Base-by-base conservation (phyloP, 2,797 vertebrate genomes). In the Myotis findleyi region DNA sequence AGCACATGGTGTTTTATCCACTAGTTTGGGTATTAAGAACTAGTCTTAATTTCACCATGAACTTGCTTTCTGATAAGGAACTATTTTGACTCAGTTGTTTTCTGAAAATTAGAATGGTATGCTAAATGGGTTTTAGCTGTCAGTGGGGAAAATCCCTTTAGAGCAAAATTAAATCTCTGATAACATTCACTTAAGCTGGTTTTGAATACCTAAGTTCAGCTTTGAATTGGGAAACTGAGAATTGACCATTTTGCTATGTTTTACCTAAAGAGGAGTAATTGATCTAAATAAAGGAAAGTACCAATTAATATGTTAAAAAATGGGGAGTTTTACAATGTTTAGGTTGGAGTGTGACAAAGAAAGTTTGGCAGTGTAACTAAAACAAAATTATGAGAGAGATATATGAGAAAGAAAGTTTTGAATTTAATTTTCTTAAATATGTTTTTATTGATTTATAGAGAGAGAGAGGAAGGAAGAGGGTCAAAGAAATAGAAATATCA, bases 171-270 rank as follows among this genome's bases (percentile, higher is more conserved):
- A 38, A 57, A n/a, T 57, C 25, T 64, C n/a, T 57, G 16, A 72
- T 93, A 66, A 49, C 13, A 82, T 47, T 68, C 23, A 57, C 9
- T 55, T 38, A 89, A 68, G n/a, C 85, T 68, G 85, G 9, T 49
- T 88, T 68, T 76, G 59, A 83, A 68, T 10, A 76, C 7, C 49
- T 57, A 57, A 82, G 51, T 20, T 82, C 86, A 75, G 57, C 18
- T 82, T 64, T 88, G 85, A 93, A 41, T 57, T 68, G 25, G 71
- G 51, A 76, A 82, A 68, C 85, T 93, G 49, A 83, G 49, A 77
- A 57, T 68, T 89, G 59, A 49, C 59, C 57, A n/a, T 57, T 66
- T 82, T 82, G 38, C 77, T n/a, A 9, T 88, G 16, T 76, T 81
- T 81, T 27, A 57, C 14, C 49, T 68, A 49, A 66, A 75, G 41